Base-by-base conservation (phyloP, 2,797 vertebrate species). In the Liasis olivaceus region DNA sequence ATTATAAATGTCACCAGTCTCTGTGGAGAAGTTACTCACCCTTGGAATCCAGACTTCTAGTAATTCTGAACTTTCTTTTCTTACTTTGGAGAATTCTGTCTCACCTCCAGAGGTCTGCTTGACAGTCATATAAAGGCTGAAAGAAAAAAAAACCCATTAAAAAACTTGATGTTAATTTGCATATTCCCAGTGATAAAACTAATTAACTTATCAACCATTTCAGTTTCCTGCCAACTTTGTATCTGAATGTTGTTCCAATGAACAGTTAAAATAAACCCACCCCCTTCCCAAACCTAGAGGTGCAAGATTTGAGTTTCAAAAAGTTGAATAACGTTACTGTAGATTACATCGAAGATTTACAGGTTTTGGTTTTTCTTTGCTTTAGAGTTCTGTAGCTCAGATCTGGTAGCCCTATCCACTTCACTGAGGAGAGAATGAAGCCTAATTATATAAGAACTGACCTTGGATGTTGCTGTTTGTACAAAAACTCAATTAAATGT, bases 31-130 rank as follows among this genome's bases (percentile, higher is more conserved):
- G 13, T 31, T 51, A 1, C 4, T 11, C 22, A 84, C 13, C 12
- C 51, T 85, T 91, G 3, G 17, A 95, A 95, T 95, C 93, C 90
- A 93, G 17, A 0, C 94, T 84, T 91, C 84, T 94, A 95, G 94
- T 56, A 69, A 85, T 92, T 69, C 20, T 54, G 94, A 94, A 91
- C 92, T 93, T 87, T 58, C 93, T 94, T 95, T 93, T 89, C 91
- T 95, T 94, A 69, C 87, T 91, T 93, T 64, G 66, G 63, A 90
- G 0, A 0, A 28, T 91, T 92, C 0, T 0, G 13, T 31, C 24
- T 36, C 63, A 87, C 0, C 0, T 89, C 86, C n/a, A 36, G 88
- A 90, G 1, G 28, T 24, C 28, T 86, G 17, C 58, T n/a, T 87
- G 77, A 64, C 85, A 77, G 90, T 91, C n/a, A 91, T 88, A 95